Base-by-base conservation (phyloP, 1,140 invertebrate species). In the Dreissena polymorpha region DNA sequence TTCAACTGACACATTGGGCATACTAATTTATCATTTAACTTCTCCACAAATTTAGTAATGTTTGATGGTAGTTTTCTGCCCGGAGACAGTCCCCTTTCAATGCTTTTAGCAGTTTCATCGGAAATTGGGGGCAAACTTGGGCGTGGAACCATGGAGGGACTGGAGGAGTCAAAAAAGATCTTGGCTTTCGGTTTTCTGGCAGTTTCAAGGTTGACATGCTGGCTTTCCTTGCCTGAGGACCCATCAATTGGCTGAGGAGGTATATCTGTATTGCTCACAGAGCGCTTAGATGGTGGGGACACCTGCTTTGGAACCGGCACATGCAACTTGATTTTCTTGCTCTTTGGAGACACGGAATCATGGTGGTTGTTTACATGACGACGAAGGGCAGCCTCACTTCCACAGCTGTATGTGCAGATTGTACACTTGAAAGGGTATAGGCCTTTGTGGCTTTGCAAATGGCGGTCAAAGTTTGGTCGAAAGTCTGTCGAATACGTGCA, bases 401-500 rank as follows among this genome's bases (percentile, higher is more conserved):
- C 96, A 16, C 97, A 96, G 0, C 97, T 96, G 92, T 98, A 99
- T 90, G 96, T 97, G 92, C 98, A 99, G 82, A 96, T 95, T 21
- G 95, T 95, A 92, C 98, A 99, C 88, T 96, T 95, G 92, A 96
- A 97, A 21, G 86, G 86, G 50, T 76, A 87, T 0, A 74, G 64
- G 57, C 73, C 79, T 21, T 79, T 83, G 79, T 99, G 98, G 91
- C 98, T 98, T 91, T 97, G 96, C 93, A 96, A 96, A 90, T 99
- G 97, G 18, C 97, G 94, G 90, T 98, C 97, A 91, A 98, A 94
- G 93, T 98, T 98, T 95, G 97, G 97, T 92, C 97, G 97, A 93
- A 97, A 97, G 10, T 97, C 96, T 12, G 97, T 98, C 72, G 96
- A 95, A 91, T 98, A 99, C 89, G 97, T 97, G 93, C 98, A 99